phyloP scores from a whole-genome alignment of 2,797 vertebrate species.

The Sciaenops ocellatus region DNA sequence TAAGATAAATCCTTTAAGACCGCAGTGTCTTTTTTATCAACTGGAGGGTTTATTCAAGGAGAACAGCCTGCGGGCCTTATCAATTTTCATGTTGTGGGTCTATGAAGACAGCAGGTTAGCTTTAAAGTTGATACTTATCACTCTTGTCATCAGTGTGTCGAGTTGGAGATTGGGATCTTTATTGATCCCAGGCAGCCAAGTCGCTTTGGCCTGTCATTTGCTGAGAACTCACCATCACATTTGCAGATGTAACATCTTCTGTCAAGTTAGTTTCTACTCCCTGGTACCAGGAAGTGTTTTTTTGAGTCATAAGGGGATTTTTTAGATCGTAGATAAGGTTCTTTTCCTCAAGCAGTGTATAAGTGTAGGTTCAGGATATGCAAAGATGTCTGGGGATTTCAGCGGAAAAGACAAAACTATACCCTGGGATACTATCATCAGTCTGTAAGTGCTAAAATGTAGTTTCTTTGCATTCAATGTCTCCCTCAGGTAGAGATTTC shows the following conservation, averaged over 20 bases:
- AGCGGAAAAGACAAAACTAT: neutral
- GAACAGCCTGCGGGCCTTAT: conserved; percentile 57
- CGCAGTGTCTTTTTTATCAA: conserved; percentile 45
- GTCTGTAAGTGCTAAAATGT: neutral
- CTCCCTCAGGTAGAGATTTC: neutral
- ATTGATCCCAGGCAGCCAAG: conserved; percentile 57
- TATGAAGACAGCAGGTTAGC: conserved; percentile 37
- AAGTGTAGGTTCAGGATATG: conserved; percentile 12
- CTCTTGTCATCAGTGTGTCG: conserved; percentile 59
- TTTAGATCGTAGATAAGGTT: conserved; percentile 18
- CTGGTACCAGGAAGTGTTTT: conserved; percentile 14
- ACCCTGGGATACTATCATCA: neutral
- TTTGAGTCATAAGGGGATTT: conserved; percentile 22
- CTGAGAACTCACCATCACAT: conserved; percentile 14
- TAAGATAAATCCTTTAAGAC: conserved; percentile 57
- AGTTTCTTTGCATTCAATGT: neutral
- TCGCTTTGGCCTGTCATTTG: conserved; percentile 40
- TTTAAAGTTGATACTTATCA: conserved; percentile 67
- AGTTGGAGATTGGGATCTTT: conserved; percentile 55
- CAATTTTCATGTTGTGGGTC: conserved; percentile 53
- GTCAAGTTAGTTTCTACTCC: conserved; percentile 29
- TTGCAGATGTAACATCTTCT: conserved; percentile 28
- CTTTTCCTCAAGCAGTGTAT: neutral
- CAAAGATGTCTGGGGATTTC: neutral
- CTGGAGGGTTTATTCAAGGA: conserved; percentile 47